A percentile compares a stretch with the other conserved stretches of the same genome.
phyloP scores from a whole-genome alignment of 2,888 invertebrate species.

The Bellardia bayeri region DNA sequence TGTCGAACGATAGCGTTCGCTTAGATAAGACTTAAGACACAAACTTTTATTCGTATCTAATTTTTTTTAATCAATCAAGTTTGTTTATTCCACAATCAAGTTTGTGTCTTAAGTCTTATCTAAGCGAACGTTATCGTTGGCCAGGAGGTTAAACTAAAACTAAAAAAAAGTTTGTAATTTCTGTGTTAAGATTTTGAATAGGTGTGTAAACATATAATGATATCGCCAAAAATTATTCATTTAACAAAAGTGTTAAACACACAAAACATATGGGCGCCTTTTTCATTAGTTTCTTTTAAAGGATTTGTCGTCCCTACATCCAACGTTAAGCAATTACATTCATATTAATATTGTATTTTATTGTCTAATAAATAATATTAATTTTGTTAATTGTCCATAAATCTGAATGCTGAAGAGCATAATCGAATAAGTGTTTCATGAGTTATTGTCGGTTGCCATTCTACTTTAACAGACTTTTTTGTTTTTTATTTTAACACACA shows the following conservation, averaged over 20 bases:
- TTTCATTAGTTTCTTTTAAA: background rate
- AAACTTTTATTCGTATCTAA: no score
- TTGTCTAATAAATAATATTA: constrained; percentile 82
- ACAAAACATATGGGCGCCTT: constrained; percentile 50
- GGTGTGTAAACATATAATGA: constrained; percentile 61
- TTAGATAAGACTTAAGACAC: no score
- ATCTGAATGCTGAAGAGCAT: background rate
- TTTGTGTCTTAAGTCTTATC: no score
- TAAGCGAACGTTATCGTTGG: no score
- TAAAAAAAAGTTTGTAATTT: constrained; percentile 22
- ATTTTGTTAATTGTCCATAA: constrained; percentile 80
- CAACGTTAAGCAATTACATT: background rate
- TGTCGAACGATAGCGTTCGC: no score
- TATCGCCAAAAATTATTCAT: background rate
- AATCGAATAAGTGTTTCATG: constrained; percentile 37
- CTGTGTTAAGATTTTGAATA: constrained; percentile 74
- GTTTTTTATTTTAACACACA: background rate
- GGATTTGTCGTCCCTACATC: background rate
- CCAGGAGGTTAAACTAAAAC: constrained; percentile 44
- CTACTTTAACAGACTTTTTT: background rate
- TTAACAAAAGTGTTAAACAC: constrained; percentile 7
- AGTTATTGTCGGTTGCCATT: constrained; percentile 1
- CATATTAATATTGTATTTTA: constrained; percentile 73
- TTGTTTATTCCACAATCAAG: no score
- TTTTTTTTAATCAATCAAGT: no score